A percentile compares a stretch with the other conserved stretches of the same genome.
These are phyloP conservation scores for Sebastes dallii DNA, from an alignment of 2,797 vertebrate species.

Conservation along the genomic window DNA sequence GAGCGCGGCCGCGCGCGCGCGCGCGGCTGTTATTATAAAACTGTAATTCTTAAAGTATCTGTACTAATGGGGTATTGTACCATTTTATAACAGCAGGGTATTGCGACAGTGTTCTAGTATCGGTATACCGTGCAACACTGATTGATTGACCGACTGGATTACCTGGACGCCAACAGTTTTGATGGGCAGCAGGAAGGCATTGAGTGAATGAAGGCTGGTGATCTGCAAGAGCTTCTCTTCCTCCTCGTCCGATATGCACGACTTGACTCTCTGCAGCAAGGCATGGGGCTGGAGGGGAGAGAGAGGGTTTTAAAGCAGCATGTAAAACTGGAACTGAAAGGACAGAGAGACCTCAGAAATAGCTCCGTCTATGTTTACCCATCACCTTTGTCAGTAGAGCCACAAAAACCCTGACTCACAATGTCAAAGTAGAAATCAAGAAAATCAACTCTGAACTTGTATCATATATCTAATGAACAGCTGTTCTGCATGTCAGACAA, in stretches of 20 bases:
- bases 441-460: not conserved
- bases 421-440: not conserved
- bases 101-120: not conserved
- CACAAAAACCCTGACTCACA: not conserved
- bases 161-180: slow-evolving; percentile 99
- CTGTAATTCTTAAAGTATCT: no score
- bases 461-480: not conserved
- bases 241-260: slow-evolving; percentile 95
- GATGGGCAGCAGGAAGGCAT: slow-evolving; percentile 98
- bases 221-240: slow-evolving; percentile 99
- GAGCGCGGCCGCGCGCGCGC: no score
- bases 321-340: not conserved
- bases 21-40: no score
- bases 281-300: slow-evolving; percentile 87
- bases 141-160: slow-evolving; percentile 18
- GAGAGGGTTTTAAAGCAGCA: not conserved
- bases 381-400: not conserved
- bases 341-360: not conserved
- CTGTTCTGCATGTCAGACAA: not conserved
- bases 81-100: not conserved
- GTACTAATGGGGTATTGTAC: no score
- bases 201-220: slow-evolving; percentile 98
- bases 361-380: not conserved
- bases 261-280: slow-evolving; percentile 96
- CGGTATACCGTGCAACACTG: not conserved